A percentile compares a stretch with the other conserved stretches of the same genome.
Conservation (phyloP, 2,888 invertebrate species). For the Penaeus monodon region DNA sequence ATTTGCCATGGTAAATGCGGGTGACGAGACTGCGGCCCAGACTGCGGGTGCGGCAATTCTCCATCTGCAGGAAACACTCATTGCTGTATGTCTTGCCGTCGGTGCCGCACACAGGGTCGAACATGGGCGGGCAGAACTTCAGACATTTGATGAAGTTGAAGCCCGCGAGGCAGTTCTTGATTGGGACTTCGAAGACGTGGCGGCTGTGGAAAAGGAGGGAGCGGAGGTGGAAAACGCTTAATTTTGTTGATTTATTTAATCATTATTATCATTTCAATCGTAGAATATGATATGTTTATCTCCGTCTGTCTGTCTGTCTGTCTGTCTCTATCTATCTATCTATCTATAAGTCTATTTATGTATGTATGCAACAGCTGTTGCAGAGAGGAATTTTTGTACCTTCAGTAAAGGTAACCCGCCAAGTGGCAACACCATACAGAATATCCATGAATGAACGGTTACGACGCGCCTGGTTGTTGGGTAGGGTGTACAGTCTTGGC, state of each 20-base stretch:
- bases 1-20: conserved; percentile 56
- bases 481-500: no score
- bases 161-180: conserved; percentile 55
- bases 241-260: neutral
- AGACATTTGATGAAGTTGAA: conserved; percentile 63
- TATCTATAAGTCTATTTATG: no score
- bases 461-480: no score
- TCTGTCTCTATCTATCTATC: no score
- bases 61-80: conserved; percentile 81
- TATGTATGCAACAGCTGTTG: no score
- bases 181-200: conserved; percentile 61
- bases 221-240: neutral
- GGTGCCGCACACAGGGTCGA: conserved; percentile 81
- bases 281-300: no score
- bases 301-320: no score
- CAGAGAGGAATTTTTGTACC: no score
- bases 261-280: no score
- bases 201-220: conserved; percentile 20
- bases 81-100: conserved; percentile 88
- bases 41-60: conserved; percentile 63
- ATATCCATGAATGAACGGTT: no score
- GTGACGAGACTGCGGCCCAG: conserved; percentile 58
- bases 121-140: conserved; percentile 63
- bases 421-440: no score
- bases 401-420: no score